These are phyloP conservation scores for Andrena chrysosceles DNA, from an alignment of 2,888 invertebrate genomes.

Conservation along the genomic window DNA sequence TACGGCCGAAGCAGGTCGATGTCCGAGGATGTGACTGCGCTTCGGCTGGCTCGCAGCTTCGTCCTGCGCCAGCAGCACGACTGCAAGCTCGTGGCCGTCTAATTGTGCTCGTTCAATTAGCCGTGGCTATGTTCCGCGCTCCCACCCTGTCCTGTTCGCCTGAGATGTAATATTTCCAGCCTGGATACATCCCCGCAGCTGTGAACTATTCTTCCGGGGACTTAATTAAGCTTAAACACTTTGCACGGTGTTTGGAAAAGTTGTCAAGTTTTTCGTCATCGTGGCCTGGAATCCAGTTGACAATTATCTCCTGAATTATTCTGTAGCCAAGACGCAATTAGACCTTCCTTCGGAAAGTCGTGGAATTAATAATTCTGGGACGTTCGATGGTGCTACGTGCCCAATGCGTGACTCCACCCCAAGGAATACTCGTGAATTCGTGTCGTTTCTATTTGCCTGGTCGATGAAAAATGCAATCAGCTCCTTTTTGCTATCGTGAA, in stretches of 20 bases:
- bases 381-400: constrained; percentile 5
- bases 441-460: neutral
- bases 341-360: neutral
- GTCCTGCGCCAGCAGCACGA: constrained; percentile 12
- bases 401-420: neutral
- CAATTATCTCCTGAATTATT: constrained; percentile 9
- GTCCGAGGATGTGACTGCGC: constrained; percentile 34
- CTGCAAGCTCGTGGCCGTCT: neutral
- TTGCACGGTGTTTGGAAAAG: neutral
- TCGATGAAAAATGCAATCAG: constrained; percentile 63
- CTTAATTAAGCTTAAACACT: constrained; percentile 6
- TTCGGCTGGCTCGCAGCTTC: constrained; percentile 16
- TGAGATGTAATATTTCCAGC: no score
- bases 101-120: constrained; percentile 44
- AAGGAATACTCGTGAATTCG: no score
- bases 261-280: neutral
- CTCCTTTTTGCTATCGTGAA: constrained; percentile 48
- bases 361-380: constrained; percentile 27
- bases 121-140: constrained; percentile 33
- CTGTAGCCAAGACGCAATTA: neutral
- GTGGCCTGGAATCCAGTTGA: neutral
- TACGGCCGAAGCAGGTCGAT: constrained; percentile 50
- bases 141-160: no score
- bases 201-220: neutral
- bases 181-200: neutral